Base-by-base conservation (phyloP, 2,113 vertebrate genomes). In the Alexandromys fortis region DNA sequence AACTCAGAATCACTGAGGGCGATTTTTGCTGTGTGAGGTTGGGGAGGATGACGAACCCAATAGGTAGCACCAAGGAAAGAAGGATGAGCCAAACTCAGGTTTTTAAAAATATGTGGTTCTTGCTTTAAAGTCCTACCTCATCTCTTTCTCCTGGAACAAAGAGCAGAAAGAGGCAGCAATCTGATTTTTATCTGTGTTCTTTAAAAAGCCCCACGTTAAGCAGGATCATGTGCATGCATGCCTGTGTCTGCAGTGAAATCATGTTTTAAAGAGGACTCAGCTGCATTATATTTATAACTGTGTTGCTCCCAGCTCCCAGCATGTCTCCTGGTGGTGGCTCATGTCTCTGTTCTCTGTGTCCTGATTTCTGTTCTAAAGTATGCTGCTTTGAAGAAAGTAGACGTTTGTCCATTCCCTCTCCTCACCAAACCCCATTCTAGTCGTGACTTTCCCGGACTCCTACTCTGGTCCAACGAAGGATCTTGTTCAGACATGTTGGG, bases 271-370 rank as follows among this genome's bases (percentile, higher is more conserved):
- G 95, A 96, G 88, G 94, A 70, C 86, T 97, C 93, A 76, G 97
- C 95, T 90, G 82, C 78, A 73, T 96, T 96, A 86, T 97, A 97
- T 97, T 97, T 97, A 97, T 95, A 98, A 94, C 97, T 67, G 92
- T 89, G 97, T 97, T 98, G 97, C 97, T 94, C 95, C 90, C 97
- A 95, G 97, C 38, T 96, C 96, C 97, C 90, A 78, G 97, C 92
- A 42, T 86, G 93, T 95, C 95, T 96, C 93, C 79, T 75, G 42
- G 65, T 0, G 70, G 78, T 0, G 58, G 82, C 83, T 93, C 96
- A 89, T 52, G 68, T 86, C 81, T 90, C 85, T 91, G 49, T 73
- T 38, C 94, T 96, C 86, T 52, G 7, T 86, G 87, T 95, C 95
- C 97, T 94, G 75, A 89, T 97, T 87, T 97, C 88, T 76, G 85